Conservation (phyloP, 2,797 vertebrate species). For the Anguilla megastoma region DNA sequence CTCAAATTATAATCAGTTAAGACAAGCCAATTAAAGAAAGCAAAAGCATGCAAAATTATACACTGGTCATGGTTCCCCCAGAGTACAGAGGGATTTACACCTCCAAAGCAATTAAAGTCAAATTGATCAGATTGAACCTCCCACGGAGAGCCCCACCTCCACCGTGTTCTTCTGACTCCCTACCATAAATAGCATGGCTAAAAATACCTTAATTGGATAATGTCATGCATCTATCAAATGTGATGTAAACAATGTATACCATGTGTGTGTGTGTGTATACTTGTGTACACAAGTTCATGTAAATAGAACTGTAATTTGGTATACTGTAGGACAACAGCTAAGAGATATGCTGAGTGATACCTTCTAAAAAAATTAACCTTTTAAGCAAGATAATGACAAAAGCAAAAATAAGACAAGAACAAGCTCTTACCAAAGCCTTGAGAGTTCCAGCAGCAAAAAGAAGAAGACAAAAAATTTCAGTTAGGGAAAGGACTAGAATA, state of each 20-base stretch:
- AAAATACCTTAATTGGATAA: neutral
- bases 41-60: neutral
- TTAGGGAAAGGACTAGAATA: constrained; percentile 54
- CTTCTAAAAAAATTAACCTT: neutral
- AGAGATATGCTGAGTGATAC: neutral
- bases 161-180: neutral
- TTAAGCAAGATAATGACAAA: neutral
- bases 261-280: neutral
- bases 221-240: neutral
- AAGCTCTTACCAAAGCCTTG: constrained; percentile 88
- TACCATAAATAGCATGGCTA: neutral
- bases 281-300: neutral
- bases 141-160: neutral
- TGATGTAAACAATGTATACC: neutral
- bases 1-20: neutral
- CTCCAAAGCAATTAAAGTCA: neutral
- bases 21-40: neutral
- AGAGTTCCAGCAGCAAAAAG: constrained; percentile 65
- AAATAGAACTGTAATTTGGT: neutral
- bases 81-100: neutral
- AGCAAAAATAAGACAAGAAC: neutral
- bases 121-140: neutral
- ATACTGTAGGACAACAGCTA: neutral
- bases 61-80: neutral
- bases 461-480: constrained; percentile 53